phyloP scores from a whole-genome alignment of 2,113 vertebrate species.

The Oryctolagus cuniculus region mOryCun1.1 NC_091433.1:25508501-25509000 shows the following conservation, averaged over 20 bases:
- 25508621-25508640: constrained; percentile 76
- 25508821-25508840: constrained; percentile 78
- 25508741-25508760: constrained; percentile 76
- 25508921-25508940: constrained; percentile 64
- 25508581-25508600: constrained; percentile 63
- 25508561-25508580: constrained; percentile 59
- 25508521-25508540: constrained; percentile 37
- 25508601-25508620: constrained; percentile 57
- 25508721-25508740: constrained; percentile 79
- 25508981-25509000: constrained; percentile 67
- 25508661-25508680: constrained; percentile 61
- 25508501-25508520: constrained; percentile 3
- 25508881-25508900: constrained; percentile 77
- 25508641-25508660: constrained; percentile 69
- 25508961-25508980: constrained; percentile 73
- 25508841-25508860: constrained; percentile 65
- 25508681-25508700: constrained; percentile 60
- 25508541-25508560: constrained; percentile 47
- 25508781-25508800: constrained; percentile 73
- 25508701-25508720: constrained; percentile 70
- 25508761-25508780: constrained; percentile 73
- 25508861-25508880: constrained; percentile 74
- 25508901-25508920: constrained; percentile 65
- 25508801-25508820: constrained; percentile 70
- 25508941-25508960: constrained; percentile 77